Conservation (phyloP, 2,888 invertebrate species). For the Lasioglossum figueresi region DNA sequence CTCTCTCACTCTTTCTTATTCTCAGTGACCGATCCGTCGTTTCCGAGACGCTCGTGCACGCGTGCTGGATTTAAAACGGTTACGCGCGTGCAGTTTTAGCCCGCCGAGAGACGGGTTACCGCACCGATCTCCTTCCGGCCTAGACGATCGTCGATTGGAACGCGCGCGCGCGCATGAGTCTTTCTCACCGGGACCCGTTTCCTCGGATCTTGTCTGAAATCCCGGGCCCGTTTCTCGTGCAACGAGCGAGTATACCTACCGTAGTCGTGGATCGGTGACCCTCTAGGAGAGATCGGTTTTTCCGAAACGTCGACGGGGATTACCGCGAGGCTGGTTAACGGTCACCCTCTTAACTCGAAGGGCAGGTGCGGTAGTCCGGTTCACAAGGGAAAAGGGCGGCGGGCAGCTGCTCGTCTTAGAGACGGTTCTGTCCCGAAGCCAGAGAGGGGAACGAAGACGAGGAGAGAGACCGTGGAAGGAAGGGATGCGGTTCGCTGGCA, state of each 20-base stretch:
- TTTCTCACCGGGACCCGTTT: neutral
- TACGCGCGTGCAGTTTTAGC: conserved; percentile 35
- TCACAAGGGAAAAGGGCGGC: conserved; percentile 54
- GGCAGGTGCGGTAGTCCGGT: conserved; percentile 71
- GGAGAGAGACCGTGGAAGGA: conserved; percentile 32
- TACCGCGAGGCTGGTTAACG: conserved; percentile 57
- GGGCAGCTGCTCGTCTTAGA: conserved; percentile 70
- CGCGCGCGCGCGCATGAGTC: neutral
- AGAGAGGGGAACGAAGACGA: conserved; percentile 40
- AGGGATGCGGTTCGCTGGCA: conserved; percentile 58
- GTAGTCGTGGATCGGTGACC: neutral
- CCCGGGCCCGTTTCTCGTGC: neutral
- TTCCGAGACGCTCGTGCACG: conserved; percentile 20
- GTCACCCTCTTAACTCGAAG: conserved; percentile 59
- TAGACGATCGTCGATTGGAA: neutral
- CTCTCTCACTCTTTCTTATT: neutral
- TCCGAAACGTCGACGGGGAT: conserved; percentile 21
- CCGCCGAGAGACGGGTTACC: conserved; percentile 20
- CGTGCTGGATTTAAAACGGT: conserved; percentile 65
- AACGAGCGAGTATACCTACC: neutral
- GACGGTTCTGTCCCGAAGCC: conserved; percentile 47
- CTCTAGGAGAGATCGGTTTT: conserved; percentile 20
- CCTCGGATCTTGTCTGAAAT: neutral
- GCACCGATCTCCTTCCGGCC: conserved; percentile 39
- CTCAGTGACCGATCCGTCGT: conserved; percentile 1